A percentile compares a stretch with the other conserved stretches of the same genome.
Evolutionary conservation across 2,888 invertebrate species (phyloP).

Genomic region (Dasysyrphus tricinctus): DNA sequence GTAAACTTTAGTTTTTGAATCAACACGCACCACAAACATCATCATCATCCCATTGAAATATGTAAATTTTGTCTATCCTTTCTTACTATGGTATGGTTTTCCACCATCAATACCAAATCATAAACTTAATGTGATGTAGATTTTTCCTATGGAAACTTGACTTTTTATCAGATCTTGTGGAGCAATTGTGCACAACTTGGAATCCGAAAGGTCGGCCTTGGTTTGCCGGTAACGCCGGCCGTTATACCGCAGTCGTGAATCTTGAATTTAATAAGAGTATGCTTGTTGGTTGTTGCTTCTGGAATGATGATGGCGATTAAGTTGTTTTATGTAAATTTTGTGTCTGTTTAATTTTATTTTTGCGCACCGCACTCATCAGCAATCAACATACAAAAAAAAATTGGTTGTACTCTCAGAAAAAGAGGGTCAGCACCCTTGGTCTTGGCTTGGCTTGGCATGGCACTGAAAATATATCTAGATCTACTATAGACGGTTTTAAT

Average conservation of each 20-base stretch:
- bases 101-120: slow-evolving; percentile 11
- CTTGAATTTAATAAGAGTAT: slow-evolving; percentile 57
- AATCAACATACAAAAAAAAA: slow-evolving; percentile 20
- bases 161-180: slow-evolving; percentile 64
- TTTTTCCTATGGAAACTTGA: slow-evolving; percentile 49
- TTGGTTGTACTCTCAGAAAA: slow-evolving; percentile 17
- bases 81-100: slow-evolving; percentile 31
- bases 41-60: slow-evolving; percentile 51
- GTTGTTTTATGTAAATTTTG: slow-evolving; percentile 70
- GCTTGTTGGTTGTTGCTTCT: not conserved
- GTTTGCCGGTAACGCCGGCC: slow-evolving; percentile 37
- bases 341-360: slow-evolving; percentile 29
- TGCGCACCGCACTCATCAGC: slow-evolving; percentile 27
- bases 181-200: slow-evolving; percentile 63
- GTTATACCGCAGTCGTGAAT: slow-evolving; percentile 14
- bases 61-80: slow-evolving; percentile 52
- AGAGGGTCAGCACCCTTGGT: slow-evolving; percentile 50
- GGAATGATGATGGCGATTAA: slow-evolving; percentile 61
- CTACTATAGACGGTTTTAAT: not conserved
- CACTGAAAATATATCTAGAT: slow-evolving; percentile 25
- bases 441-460: slow-evolving; percentile 5
- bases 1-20: not conserved
- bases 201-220: slow-evolving; percentile 68
- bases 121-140: slow-evolving; percentile 30
- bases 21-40: slow-evolving; percentile 20